These are phyloP conservation scores for Pedicia rivosa DNA, from an alignment of 2,888 invertebrate species.

Conservation along the genomic window DNA sequence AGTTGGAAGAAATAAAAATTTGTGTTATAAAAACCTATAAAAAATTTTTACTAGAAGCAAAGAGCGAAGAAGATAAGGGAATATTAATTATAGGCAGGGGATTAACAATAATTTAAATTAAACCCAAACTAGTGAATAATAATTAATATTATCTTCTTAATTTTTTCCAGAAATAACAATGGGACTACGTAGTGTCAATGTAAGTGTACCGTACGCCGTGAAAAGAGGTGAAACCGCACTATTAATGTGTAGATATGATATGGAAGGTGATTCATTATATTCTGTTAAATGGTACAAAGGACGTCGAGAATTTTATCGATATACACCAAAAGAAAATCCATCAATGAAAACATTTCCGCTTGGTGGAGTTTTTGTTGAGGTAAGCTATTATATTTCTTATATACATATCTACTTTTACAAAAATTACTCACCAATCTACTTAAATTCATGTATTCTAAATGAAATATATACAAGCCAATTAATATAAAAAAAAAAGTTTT, in stretches of 20 bases:
- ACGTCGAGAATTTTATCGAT: conserved; percentile 65
- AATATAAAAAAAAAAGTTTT: too few species aligned
- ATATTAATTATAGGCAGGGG: too few species aligned
- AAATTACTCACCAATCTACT: too few species aligned
- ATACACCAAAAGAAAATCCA: conserved; percentile 54
- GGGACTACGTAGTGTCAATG: conserved; percentile 41
- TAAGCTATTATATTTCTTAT: too few species aligned
- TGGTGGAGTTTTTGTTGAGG: conserved; percentile 59
- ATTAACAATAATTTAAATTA: too few species aligned
- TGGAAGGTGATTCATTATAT: conserved; percentile 60
- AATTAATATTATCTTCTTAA: conserved; percentile 3
- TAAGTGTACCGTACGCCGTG: conserved; percentile 48
- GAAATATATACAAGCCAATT: too few species aligned
- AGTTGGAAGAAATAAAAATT: too few species aligned
- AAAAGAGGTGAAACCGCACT: conserved; percentile 43
- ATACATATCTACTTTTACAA: too few species aligned
- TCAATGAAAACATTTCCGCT: conserved; percentile 54
- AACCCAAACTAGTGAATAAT: too few species aligned
- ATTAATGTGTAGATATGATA: conserved; percentile 56
- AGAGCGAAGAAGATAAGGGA: too few species aligned
- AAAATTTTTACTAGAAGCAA: too few species aligned
- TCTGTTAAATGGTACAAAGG: conserved; percentile 80
- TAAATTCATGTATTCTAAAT: neutral
- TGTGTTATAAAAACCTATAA: too few species aligned
- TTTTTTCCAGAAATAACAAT: conserved; percentile 9